Base-by-base conservation (phyloP, 2,888 invertebrate species). In the Cerastis leucographa region DNA sequence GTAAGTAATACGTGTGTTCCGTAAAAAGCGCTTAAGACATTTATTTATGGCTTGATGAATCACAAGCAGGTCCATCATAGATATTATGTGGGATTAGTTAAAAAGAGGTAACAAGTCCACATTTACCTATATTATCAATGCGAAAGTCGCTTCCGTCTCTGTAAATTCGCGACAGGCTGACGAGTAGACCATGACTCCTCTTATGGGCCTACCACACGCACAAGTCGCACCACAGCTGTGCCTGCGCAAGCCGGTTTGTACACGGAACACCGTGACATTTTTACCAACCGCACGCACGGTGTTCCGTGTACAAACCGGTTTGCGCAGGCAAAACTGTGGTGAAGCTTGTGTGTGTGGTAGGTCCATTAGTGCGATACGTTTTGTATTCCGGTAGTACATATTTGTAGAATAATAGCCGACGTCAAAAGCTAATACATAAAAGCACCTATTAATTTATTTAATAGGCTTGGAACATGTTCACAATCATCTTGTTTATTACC, bases 401-500 rank as follows among this genome's bases (percentile, higher is more conserved):
- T 59, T 29, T 59, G 17, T 17, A 59, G 1, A 0, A 8, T 59
- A 29, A 17, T 29, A 29, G 25, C 25, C 7, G 59, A 59, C 29
- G 29, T 11, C 29, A 35, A n/a, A 62, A 29, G 0, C 25, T 29
- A n/a, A 42, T 17, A 42, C n/a, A 19, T 8, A 42, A 54, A 56
- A 44, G 0, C 22, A 40, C 4, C 17, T n/a, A 75, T 49, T 42
- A 0, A 17, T 68, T 46, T 46, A 9, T 44, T 49, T 19, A 71
- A 54, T 66, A 71, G 35, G 19, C 44, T 72, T 72, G n/a, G 0
- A 66, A 46, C 2, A 51, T 19, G 42, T 35, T 54, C 49, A 61
- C 51, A 71, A 71, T 66, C 14, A 42, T n/a, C 62, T 29, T 78
- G 70, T 78, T 66, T 71, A 14, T 51, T 19, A 19, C 51, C 19